Base-by-base conservation (phyloP, 1,140 invertebrate genomes). In the Calephelis nemesis region DNA sequence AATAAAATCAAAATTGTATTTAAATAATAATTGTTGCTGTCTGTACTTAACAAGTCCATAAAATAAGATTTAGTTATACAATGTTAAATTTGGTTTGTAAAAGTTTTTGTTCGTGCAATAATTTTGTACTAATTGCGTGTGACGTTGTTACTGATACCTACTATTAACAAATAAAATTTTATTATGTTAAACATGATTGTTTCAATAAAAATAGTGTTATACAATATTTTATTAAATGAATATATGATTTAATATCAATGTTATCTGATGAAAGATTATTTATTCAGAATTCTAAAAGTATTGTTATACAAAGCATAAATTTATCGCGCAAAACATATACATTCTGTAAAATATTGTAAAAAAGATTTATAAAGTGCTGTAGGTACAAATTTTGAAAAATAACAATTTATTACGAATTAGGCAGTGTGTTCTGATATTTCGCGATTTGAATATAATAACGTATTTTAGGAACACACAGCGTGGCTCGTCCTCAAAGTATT, bases 221-320 rank as follows among this genome's bases (percentile, higher is more conserved):
- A 52, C 15, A 52, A 13, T 50, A 50, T 30, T 50, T 52, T 52
- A 52, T 52, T 52, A 15, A 52, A 52, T 13, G 15, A 30, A 54
- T 45, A 54, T 54, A 54, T 54, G 52, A 54, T 54, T 54, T 54
- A 54, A 54, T 54, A 54, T 54, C 52, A 30, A 54, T 19, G 52
- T 54, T 54, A 54, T 54, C 15, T 19, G 52, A 54, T 54, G 15
- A 54, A 54, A 54, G 52, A 19, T 19, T 54, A 54, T 54, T 54
- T 54, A 19, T 11, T 19, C 15, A 54, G 19, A 30, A 10, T 54
- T 19, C 13, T 15, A 52, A 54, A 54, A 19, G 19, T 54, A 19
- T 54, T 19, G 19, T 54, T 54, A 54, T 54, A 54, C 52, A 54
- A 10, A 30, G 19, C 50, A 30, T 30, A n/a, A 30, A 54, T 54